Evolutionary conservation across 2,113 vertebrate species (phyloP).

Genomic region (Promerops cafer): DNA sequence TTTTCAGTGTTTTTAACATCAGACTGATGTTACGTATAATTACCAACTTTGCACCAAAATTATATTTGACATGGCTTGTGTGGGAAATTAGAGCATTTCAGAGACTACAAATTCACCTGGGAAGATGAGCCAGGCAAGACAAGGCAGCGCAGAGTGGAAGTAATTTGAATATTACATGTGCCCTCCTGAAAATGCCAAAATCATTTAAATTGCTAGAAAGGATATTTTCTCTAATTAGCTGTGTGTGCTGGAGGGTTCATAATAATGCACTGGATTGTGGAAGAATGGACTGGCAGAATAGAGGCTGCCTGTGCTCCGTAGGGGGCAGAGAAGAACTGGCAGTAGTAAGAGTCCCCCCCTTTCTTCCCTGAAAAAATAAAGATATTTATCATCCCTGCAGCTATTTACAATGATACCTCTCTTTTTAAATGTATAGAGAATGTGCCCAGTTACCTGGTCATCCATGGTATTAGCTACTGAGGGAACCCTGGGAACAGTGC

Average conservation of each 20-base stretch:
- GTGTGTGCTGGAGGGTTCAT: slow-evolving; percentile 53
- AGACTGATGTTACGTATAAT: slow-evolving; percentile 95
- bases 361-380: neutral
- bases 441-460: neutral
- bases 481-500: neutral
- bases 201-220: slow-evolving; percentile 93
- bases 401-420: neutral
- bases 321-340: slow-evolving; percentile 39
- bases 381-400: slow-evolving; percentile 16
- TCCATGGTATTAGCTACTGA: neutral
- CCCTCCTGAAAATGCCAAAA: slow-evolving; percentile 90
- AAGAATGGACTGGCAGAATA: slow-evolving; percentile 39
- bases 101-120: slow-evolving; percentile 87
- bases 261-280: slow-evolving; percentile 34
- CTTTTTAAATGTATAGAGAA: neutral
- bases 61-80: slow-evolving; percentile 92
- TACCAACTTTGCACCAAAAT: slow-evolving; percentile 95
- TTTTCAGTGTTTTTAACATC: slow-evolving; percentile 97
- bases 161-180: slow-evolving; percentile 93
- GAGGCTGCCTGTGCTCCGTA: slow-evolving; percentile 10
- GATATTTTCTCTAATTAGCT: slow-evolving; percentile 70
- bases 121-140: slow-evolving; percentile 78
- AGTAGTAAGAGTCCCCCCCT: neutral
- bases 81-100: slow-evolving; percentile 92
- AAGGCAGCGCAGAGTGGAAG: slow-evolving; percentile 78